Conservation (phyloP, 2,113 vertebrate genomes). For the Telmatochromis brachygnathus region DNA sequence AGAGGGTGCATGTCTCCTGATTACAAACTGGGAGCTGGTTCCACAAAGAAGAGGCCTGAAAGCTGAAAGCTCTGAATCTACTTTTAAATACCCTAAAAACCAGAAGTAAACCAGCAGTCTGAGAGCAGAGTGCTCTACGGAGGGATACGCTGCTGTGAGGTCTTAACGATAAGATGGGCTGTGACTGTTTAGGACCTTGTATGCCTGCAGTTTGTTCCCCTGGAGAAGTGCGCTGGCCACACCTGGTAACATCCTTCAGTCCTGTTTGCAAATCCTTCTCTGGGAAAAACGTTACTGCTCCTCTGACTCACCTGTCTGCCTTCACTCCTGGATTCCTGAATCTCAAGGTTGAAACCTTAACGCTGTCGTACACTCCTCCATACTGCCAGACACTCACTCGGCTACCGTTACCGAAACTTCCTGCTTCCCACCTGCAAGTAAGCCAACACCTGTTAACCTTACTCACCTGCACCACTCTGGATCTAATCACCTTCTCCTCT, state of each 20-base stretch:
- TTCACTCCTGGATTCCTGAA: neutral
- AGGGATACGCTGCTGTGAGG: rapidly evolving
- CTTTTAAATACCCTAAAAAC: neutral
- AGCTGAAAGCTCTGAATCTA: neutral
- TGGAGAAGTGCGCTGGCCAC: neutral
- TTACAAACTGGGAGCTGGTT: neutral
- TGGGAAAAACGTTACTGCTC: neutral
- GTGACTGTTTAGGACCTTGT: neutral
- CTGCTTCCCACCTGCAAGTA: neutral
- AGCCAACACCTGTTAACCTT: neutral
- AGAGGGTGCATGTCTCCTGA: neutral
- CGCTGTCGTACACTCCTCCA: neutral
- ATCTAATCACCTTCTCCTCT: neutral
- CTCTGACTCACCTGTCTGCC: neutral
- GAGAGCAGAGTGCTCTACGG: neutral
- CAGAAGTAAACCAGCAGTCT: neutral
- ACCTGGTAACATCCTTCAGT: neutral
- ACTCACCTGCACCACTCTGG: neutral
- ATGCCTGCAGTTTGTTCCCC: neutral
- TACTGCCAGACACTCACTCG: neutral
- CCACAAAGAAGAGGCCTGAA: rapidly evolving
- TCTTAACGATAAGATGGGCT: neutral
- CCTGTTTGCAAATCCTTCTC: neutral
- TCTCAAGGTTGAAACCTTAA: neutral
- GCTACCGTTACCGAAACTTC: neutral